Conservation (phyloP, 2,113 vertebrate species). For the Hemicordylus capensis region DNA sequence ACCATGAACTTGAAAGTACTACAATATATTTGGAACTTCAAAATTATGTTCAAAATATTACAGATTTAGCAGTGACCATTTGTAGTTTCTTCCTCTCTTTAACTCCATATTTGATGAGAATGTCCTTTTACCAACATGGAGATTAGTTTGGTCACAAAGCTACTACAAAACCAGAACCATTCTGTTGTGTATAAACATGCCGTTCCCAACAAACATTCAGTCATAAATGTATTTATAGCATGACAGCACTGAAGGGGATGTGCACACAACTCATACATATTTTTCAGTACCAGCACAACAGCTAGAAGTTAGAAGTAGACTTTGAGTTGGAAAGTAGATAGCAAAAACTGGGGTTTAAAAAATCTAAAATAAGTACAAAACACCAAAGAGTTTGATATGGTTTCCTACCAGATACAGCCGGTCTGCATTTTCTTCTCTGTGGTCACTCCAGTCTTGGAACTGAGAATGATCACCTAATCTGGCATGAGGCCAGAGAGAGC, state of each 20-base stretch:
- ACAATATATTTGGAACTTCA: neutral
- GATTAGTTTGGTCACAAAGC: neutral
- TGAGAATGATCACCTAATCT: conserved; percentile 26
- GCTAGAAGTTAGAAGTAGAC: conserved; percentile 37
- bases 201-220: conserved; percentile 14
- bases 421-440: conserved; percentile 54
- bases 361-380: conserved; percentile 57
- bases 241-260: neutral
- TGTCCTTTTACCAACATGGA: neutral
- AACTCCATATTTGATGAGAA: neutral
- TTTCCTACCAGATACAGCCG: conserved; percentile 31
- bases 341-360: conserved; percentile 32
- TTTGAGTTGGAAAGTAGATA: conserved; percentile 32
- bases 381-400: conserved; percentile 27
- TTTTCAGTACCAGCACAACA: conserved; percentile 22
- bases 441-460: neutral
- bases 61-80: neutral
- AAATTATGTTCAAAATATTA: neutral
- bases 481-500: conserved; percentile 21
- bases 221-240: conserved; percentile 5
- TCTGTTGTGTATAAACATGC: neutral
- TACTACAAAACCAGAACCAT: neutral
- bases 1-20: neutral
- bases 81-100: neutral
- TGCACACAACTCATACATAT: conserved; percentile 38